Conservation (phyloP, 30 jellyfish, hydroid and myxozoan species). For the Turritopsis rubra region DNA sequence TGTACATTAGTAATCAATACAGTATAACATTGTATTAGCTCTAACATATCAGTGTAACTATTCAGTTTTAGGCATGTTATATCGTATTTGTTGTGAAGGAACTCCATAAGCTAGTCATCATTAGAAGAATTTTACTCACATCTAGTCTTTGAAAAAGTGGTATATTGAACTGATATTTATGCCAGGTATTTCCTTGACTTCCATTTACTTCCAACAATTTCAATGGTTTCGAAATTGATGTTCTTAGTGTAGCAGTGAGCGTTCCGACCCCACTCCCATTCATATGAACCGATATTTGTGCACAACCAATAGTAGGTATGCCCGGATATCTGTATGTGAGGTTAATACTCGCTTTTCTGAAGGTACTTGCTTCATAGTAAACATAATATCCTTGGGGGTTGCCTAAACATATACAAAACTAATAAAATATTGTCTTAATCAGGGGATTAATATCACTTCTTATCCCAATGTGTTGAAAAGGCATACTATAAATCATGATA, state of each 20-base stretch:
- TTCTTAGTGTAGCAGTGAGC: neutral
- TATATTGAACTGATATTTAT: neutral
- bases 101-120: too few relatives aligned
- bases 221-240: neutral
- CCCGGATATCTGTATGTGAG: neutral
- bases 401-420: neutral
- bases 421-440: too few relatives aligned
- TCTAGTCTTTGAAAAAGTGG: neutral
- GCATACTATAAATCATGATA: neutral
- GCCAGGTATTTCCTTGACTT: neutral
- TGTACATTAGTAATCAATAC: too few relatives aligned
- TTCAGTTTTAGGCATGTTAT: too few relatives aligned
- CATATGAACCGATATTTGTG: neutral
- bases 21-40: too few relatives aligned
- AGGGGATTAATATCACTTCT: neutral
- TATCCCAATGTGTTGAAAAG: neutral
- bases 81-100: too few relatives aligned
- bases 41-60: too few relatives aligned
- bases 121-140: neutral
- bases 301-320: neutral
- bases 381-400: neutral
- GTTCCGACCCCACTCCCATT: neutral
- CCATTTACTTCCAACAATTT: neutral
- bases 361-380: neutral
- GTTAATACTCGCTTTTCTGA: neutral